phyloP scores from a whole-genome alignment of 2,888 invertebrate genomes.

The Rhagium mordax region DNA sequence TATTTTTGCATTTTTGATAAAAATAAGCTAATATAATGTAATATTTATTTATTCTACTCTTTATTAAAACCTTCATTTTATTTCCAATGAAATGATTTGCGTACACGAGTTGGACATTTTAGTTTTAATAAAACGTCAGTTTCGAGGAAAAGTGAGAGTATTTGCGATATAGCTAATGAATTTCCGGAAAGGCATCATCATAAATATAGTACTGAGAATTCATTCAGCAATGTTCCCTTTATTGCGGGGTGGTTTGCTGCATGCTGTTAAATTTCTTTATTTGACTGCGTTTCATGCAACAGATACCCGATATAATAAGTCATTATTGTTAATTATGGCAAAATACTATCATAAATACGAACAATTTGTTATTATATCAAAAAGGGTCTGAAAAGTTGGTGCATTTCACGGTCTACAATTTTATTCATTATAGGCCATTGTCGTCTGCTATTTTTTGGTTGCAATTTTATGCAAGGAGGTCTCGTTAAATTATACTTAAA shows the following conservation, averaged over 20 bases:
- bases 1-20: no score
- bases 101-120: no score
- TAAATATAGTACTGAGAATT: not conserved
- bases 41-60: no score
- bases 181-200: not conserved
- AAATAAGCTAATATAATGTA: no score
- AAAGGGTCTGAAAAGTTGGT: conserved; percentile 29
- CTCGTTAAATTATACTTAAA: conserved; percentile 67
- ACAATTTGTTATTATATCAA: conserved; percentile 25
- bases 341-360: conserved; percentile 18
- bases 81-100: no score
- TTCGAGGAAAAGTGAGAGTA: no score
- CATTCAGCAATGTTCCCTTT: not conserved
- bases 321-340: conserved; percentile 20
- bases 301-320: conserved; percentile 23
- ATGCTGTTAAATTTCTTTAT: conserved; percentile 1
- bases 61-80: no score
- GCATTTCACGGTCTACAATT: conserved; percentile 51
- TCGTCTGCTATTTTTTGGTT: conserved; percentile 61
- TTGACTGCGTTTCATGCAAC: conserved; percentile 26
- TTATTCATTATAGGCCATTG: conserved; percentile 49
- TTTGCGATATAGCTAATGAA: no score
- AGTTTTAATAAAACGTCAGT: no score
- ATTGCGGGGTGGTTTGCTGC: conserved; percentile 1
- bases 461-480: conserved; percentile 68